phyloP scores from a whole-genome alignment of 2,888 invertebrate genomes.

The Drosophila limbata region DNA sequence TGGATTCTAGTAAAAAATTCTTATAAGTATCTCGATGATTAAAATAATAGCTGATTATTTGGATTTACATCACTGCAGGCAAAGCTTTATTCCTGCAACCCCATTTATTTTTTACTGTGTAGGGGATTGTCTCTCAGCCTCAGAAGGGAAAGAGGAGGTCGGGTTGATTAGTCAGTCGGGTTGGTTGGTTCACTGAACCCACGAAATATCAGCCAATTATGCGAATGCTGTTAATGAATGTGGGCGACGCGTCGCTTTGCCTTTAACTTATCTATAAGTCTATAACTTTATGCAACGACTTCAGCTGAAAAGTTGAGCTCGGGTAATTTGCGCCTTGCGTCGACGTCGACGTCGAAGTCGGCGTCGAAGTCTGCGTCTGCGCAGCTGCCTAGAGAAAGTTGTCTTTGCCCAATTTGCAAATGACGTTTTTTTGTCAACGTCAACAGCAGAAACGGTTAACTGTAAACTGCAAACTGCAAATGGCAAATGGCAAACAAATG shows the following conservation, averaged over 20 bases:
- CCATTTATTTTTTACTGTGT: background rate
- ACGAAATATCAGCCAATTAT: slow-evolving; percentile 69
- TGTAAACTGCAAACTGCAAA: slow-evolving; percentile 39
- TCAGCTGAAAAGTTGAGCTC: slow-evolving; percentile 18
- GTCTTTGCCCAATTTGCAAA: slow-evolving; percentile 81
- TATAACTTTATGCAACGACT: slow-evolving; percentile 73
- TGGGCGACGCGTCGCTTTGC: slow-evolving; percentile 65
- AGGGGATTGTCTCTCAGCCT: slow-evolving; percentile 54
- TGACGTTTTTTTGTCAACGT: slow-evolving; percentile 81
- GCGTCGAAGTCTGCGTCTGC: slow-evolving; percentile 47
- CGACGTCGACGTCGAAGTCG: slow-evolving; percentile 42
- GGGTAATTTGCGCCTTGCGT: slow-evolving; percentile 32
- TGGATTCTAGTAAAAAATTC: too few species aligned
- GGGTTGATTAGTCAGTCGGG: slow-evolving; percentile 30
- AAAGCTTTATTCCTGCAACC: too few species aligned
- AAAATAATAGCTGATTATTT: too few species aligned
- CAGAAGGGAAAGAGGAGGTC: background rate
- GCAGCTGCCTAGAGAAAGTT: slow-evolving; percentile 79
- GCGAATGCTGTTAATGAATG: slow-evolving; percentile 77
- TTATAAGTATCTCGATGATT: too few species aligned
- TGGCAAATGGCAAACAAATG: slow-evolving; percentile 56
- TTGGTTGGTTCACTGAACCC: slow-evolving; percentile 62
- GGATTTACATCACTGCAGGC: too few species aligned
- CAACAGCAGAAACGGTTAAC: slow-evolving; percentile 56
- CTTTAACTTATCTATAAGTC: slow-evolving; percentile 57